Conservation (phyloP, 1,140 invertebrate genomes). For the Patella vulgata region DNA sequence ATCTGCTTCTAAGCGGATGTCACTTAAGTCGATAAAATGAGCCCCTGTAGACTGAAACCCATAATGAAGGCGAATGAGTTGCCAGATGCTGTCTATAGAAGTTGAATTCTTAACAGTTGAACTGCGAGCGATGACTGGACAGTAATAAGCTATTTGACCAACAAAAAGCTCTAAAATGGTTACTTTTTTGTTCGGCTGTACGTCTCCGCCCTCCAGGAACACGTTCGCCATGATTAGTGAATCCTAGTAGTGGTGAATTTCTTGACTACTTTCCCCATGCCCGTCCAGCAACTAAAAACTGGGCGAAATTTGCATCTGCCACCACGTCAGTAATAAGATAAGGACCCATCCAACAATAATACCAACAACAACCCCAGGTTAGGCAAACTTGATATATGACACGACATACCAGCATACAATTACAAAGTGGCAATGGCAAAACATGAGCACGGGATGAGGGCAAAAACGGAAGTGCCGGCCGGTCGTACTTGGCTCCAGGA, state of each 20-base stretch:
- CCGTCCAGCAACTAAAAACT: no score
- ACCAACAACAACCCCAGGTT: no score
- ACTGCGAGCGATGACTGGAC: constrained; percentile 27
- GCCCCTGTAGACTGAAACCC: constrained; percentile 34
- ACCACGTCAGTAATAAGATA: no score
- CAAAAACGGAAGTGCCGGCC: no score
- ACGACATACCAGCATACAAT: no score
- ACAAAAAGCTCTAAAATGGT: constrained; percentile 27
- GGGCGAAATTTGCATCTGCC: no score
- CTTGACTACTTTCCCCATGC: no score
- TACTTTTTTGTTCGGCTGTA: constrained; percentile 30
- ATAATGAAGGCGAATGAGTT: constrained; percentile 31
- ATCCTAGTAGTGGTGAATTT: background rate
- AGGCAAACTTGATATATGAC: no score
- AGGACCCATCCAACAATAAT: no score
- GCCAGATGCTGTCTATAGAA: constrained; percentile 34
- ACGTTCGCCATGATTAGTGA: background rate
- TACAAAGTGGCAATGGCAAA: no score
- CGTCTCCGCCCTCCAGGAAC: constrained; percentile 11
- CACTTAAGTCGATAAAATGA: constrained; percentile 25
- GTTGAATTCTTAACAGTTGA: constrained; percentile 43
- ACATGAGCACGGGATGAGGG: no score
- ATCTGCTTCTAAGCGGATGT: constrained; percentile 28
- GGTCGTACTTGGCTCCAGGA: no score
- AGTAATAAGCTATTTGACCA: constrained; percentile 37